Base-by-base conservation (phyloP, 2,113 vertebrate genomes). In the Psilopsiagon aymara region DNA sequence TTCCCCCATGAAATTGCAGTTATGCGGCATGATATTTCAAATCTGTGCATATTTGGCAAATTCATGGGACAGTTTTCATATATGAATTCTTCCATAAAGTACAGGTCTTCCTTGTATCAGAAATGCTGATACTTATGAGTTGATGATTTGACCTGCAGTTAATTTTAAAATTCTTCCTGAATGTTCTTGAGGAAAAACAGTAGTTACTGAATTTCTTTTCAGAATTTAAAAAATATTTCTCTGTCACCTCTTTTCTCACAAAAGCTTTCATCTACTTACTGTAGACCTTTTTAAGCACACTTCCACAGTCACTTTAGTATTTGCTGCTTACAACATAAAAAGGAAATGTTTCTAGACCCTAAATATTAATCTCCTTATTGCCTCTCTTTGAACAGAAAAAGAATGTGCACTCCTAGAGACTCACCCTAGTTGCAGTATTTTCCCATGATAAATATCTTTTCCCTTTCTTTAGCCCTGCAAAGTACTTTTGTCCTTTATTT, bases 401-500 rank as follows among this genome's bases (percentile, higher is more conserved):
- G 95, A 97, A 95, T 95, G 81, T 92, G 62, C 79, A 93, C 86
- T 97, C 93, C 85, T 79, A 95, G 84, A 94, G 62, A 95, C 84
- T 97, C 86, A 96, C 75, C 89, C 76, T 92, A 88, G 88, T 96
- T 97, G 95, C 81, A 93, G 43, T 82, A 75, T 97, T 98, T 97
- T 97, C 97, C 97, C 97, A 90, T 97, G 97, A 98, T 98, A 96
- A 98, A 97, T 96, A 95, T 97, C 89, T 97, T 92, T 97, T 97
- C 94, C 88, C 92, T 96, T 94, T 96, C 92, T 98, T 97, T 89
- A 97, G 95, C 73, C 68, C n/a, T 86, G 96, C 66, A 98, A 97
- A 98, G 91, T 97, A 96, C 95, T 98, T 98, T 97, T 98, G 97
- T 98, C 97, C 97, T 98, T 98, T 98, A 95, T 98, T 98, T 97